Percentiles rank a stretch among this genome's conserved stretches.
Evolutionary conservation across 2,888 invertebrate genomes (phyloP).

Genomic region (Drosophila prolongata): DNA sequence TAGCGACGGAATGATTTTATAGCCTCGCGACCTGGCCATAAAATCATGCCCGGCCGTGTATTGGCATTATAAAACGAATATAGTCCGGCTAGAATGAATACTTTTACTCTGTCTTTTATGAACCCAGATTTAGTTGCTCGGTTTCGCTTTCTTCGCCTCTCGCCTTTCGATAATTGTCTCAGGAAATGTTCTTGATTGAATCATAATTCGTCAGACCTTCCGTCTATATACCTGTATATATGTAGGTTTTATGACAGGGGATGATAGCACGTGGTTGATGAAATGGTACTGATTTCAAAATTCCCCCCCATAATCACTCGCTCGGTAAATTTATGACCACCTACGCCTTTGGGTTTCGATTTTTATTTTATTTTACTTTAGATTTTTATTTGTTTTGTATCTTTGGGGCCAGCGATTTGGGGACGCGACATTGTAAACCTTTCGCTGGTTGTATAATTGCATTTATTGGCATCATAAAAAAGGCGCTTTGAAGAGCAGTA

Average conservation of each 20-base stretch:
- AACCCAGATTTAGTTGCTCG: slow-evolving; percentile 9
- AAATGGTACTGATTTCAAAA: slow-evolving; percentile 75
- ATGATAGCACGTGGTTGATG: slow-evolving; percentile 75
- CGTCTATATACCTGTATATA: neutral
- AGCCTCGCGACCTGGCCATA: slow-evolving; percentile 62
- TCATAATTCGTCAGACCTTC: slow-evolving; percentile 61
- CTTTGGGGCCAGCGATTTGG: slow-evolving; percentile 34
- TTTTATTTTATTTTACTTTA: slow-evolving; percentile 30
- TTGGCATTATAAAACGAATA: slow-evolving; percentile 72
- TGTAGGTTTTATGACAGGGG: slow-evolving; percentile 30
- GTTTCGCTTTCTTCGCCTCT: slow-evolving; percentile 37
- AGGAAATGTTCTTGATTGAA: slow-evolving; percentile 75
- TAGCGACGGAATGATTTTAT: slow-evolving; percentile 50
- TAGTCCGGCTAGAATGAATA: slow-evolving; percentile 60
- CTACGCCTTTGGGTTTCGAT: slow-evolving; percentile 35
- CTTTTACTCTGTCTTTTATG: slow-evolving; percentile 45
- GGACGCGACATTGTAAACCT: slow-evolving; percentile 41
- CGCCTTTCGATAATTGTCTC: slow-evolving; percentile 74
- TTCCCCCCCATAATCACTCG: slow-evolving; percentile 51
- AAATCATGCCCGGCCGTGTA: slow-evolving; percentile 66
- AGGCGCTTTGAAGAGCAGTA: slow-evolving; percentile 72
- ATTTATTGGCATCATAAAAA: slow-evolving; percentile 78
- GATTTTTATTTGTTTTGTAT: slow-evolving; percentile 23
- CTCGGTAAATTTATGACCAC: slow-evolving; percentile 66
- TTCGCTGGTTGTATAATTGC: slow-evolving; percentile 74